Conservation (phyloP, 1,140 invertebrate genomes). For the Leptestheria dahalacensis region DNA sequence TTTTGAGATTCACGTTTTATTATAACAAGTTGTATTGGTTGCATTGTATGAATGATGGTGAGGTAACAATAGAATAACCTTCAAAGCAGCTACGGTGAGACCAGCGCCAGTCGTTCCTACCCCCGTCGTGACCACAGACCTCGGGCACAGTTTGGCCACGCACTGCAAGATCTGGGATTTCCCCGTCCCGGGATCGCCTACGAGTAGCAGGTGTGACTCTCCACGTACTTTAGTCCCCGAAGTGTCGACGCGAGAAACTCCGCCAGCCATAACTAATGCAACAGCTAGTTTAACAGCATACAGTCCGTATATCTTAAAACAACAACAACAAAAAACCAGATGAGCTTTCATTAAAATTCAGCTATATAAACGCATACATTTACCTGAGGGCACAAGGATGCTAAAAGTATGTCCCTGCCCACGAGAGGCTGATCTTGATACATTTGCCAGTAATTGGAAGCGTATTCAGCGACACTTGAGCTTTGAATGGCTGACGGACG, state of each 20-base stretch:
- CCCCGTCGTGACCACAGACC: slow-evolving; percentile 68
- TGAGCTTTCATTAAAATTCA: neutral
- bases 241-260: slow-evolving; percentile 40
- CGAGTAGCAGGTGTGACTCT: slow-evolving; percentile 68
- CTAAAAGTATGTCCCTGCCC: slow-evolving; percentile 61
- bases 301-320: slow-evolving; percentile 63
- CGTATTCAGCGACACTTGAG: neutral
- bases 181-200: slow-evolving; percentile 74
- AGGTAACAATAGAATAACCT: slow-evolving; percentile 33
- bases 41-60: neutral
- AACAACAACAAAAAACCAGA: neutral
- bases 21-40: neutral
- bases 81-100: slow-evolving; percentile 70
- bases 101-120: slow-evolving; percentile 72
- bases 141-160: slow-evolving; percentile 50
- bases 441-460: slow-evolving; percentile 49
- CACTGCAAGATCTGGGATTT: slow-evolving; percentile 78
- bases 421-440: slow-evolving; percentile 44
- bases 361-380: slow-evolving; percentile 6
- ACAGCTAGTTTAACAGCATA: slow-evolving; percentile 70
- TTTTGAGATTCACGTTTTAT: slow-evolving; percentile 20
- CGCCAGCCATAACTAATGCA: slow-evolving; percentile 46
- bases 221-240: slow-evolving; percentile 44
- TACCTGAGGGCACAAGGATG: slow-evolving; percentile 70
- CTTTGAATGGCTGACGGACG: neutral